Percentiles rank a stretch among this genome's conserved stretches.
Evolutionary conservation across 2,888 invertebrate species (phyloP).

Genomic region (Notocelia uddmanniana): DNA sequence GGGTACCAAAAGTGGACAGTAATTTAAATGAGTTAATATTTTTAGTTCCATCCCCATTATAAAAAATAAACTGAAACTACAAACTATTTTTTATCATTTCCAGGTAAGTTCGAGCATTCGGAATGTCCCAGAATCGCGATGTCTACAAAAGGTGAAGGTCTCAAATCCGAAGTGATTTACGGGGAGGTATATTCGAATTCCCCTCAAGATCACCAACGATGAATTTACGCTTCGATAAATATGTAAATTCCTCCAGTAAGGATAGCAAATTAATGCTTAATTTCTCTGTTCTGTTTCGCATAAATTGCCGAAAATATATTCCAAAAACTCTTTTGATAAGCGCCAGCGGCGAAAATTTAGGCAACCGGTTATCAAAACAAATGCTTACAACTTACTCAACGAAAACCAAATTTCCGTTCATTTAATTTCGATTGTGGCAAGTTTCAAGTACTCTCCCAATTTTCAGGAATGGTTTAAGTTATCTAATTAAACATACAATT

Average conservation of each 20-base stretch:
- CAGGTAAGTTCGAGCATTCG: conserved; percentile 35
- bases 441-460: conserved; percentile 57
- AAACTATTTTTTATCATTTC: conserved; percentile 18
- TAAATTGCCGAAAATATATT: conserved; percentile 75
- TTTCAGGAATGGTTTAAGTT: conserved; percentile 59
- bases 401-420: conserved; percentile 54
- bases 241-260: conserved; percentile 73
- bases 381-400: conserved; percentile 56
- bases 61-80: not conserved
- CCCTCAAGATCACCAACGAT: conserved; percentile 67
- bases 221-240: conserved; percentile 73
- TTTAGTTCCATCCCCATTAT: not conserved
- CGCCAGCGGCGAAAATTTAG: conserved; percentile 62
- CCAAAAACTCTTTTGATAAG: conserved; percentile 66
- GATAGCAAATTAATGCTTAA: conserved; percentile 77
- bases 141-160: conserved; percentile 38
- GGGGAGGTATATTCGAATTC: conserved; percentile 47
- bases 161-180: conserved; percentile 39
- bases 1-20: not conserved
- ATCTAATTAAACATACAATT: conserved; percentile 48
- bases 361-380: conserved; percentile 62
- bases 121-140: conserved; percentile 4
- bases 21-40: not conserved
- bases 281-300: conserved; percentile 75
- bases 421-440: conserved; percentile 60